Evolutionary conservation across 2,797 vertebrate genomes (phyloP).

Genomic region (Geotrypetes seraphini): DNA sequence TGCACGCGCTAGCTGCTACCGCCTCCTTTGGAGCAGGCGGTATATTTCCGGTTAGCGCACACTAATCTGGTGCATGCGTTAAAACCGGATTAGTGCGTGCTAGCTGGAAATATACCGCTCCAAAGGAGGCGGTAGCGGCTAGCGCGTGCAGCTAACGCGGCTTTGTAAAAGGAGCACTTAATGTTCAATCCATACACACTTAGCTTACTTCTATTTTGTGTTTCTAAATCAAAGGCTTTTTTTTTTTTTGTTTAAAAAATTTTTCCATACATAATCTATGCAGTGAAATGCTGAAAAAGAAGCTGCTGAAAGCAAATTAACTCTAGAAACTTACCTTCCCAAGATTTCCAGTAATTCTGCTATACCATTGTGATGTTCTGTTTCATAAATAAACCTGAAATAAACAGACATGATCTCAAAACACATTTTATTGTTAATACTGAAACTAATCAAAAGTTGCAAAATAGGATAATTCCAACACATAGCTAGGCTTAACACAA

Average conservation of each 20-base stretch:
- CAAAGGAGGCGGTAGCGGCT: too few relatives aligned
- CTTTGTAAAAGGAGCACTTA: too few relatives aligned
- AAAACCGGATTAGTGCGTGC: too few relatives aligned
- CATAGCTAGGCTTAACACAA: too few relatives aligned
- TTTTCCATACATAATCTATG: not conserved
- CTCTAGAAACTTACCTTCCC: conserved; percentile 74
- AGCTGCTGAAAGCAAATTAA: conserved; percentile 22
- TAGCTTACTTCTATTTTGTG: not conserved
- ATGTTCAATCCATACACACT: not conserved
- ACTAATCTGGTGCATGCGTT: too few relatives aligned
- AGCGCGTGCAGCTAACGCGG: too few relatives aligned
- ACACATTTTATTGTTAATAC: not conserved
- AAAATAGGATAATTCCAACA: too few relatives aligned
- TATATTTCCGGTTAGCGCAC: too few relatives aligned
- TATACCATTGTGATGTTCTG: conserved; percentile 97
- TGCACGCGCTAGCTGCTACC: too few relatives aligned
- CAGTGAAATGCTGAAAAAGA: not conserved
- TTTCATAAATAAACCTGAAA: conserved; percentile 97
- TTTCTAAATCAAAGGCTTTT: not conserved
- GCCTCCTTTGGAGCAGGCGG: too few relatives aligned
- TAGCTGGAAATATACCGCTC: too few relatives aligned
- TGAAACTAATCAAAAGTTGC: too few relatives aligned
- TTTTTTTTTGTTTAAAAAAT: not conserved
- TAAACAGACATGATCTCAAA: conserved; percentile 3
- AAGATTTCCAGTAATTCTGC: conserved; percentile 97